A percentile compares a stretch with the other conserved stretches of the same genome.
These are phyloP conservation scores for Cephalotes varians DNA, from an alignment of 2,888 invertebrate genomes.

Conservation along the genomic window DNA sequence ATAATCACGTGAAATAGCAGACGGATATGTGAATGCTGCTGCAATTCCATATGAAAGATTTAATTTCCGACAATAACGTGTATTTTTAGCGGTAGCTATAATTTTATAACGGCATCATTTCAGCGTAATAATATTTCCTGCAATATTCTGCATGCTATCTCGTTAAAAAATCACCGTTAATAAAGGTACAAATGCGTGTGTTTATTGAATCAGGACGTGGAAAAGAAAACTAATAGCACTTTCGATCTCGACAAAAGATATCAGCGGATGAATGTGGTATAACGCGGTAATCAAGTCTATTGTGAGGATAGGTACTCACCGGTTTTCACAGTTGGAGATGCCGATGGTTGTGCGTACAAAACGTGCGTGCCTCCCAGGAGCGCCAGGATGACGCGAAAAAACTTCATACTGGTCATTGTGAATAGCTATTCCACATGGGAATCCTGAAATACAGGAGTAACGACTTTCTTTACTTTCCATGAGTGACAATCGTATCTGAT, in stretches of 20 bases:
- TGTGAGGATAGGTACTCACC: conserved; percentile 77
- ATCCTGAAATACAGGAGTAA: conserved; percentile 74
- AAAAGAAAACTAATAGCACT: neutral
- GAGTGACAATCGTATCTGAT: neutral
- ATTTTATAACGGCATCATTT: conserved; percentile 12
- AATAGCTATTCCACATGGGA: conserved; percentile 79
- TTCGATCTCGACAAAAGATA: neutral
- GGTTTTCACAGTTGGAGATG: conserved; percentile 81
- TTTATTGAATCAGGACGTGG: neutral
- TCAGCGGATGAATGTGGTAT: neutral
- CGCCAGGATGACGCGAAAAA: conserved; percentile 80
- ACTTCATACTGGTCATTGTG: conserved; percentile 81
- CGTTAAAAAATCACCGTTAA: conserved; percentile 23
- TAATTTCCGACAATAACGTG: conserved; percentile 28
- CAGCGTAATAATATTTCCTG: conserved; percentile 9
- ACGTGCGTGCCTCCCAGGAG: conserved; percentile 82
- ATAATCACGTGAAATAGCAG: conserved; percentile 26
- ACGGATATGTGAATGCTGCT: neutral
- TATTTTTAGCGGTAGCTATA: neutral
- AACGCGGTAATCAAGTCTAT: conserved; percentile 28
- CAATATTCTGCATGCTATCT: conserved; percentile 3
- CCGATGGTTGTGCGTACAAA: conserved; percentile 80
- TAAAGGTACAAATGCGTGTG: neutral
- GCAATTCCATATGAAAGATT: conserved; percentile 32
- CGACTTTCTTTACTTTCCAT: neutral